Evolutionary conservation across 2,888 invertebrate genomes (phyloP).

Genomic region (Caradrina kadenii): DNA sequence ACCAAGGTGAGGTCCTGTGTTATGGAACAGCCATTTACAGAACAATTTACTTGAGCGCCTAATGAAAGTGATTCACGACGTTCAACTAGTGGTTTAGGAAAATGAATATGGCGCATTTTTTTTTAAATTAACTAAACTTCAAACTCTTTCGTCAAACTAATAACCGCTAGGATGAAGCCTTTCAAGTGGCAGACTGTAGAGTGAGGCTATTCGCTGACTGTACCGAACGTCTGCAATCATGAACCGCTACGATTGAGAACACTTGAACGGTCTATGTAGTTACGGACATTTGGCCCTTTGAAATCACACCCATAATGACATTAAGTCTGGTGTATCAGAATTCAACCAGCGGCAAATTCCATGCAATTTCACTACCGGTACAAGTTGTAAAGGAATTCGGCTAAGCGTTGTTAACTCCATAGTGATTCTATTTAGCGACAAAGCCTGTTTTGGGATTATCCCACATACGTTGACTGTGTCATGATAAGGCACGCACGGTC

Average conservation of each 20-base stretch:
- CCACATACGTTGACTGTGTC: not conserved
- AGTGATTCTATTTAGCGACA: not conserved
- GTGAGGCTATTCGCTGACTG: not conserved
- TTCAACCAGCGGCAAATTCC: too few relatives aligned
- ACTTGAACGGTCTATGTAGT: too few relatives aligned
- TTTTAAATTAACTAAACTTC: slow-evolving; percentile 8
- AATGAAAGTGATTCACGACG: slow-evolving; percentile 8
- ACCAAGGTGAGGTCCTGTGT: slow-evolving; percentile 48
- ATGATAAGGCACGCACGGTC: slow-evolving; percentile 24
- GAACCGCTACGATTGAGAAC: not conserved
- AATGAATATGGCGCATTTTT: not conserved
- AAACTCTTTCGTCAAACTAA: not conserved
- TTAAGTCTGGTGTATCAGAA: too few relatives aligned
- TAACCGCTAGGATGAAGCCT: slow-evolving; percentile 15
- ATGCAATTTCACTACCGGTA: not conserved
- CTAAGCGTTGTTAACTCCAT: not conserved
- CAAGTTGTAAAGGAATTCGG: not conserved
- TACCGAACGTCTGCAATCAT: not conserved
- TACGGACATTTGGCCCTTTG: too few relatives aligned
- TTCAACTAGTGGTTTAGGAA: slow-evolving; percentile 6
- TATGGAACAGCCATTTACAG: slow-evolving; percentile 13
- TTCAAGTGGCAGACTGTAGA: slow-evolving; percentile 1
- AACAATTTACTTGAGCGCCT: slow-evolving; percentile 13
- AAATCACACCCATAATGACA: too few relatives aligned
- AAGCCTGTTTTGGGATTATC: not conserved